Evolutionary conservation across 2,888 invertebrate genomes (phyloP), one percentile per base, ranked within the genome.

Genomic region (Lasiommata megera): DNA sequence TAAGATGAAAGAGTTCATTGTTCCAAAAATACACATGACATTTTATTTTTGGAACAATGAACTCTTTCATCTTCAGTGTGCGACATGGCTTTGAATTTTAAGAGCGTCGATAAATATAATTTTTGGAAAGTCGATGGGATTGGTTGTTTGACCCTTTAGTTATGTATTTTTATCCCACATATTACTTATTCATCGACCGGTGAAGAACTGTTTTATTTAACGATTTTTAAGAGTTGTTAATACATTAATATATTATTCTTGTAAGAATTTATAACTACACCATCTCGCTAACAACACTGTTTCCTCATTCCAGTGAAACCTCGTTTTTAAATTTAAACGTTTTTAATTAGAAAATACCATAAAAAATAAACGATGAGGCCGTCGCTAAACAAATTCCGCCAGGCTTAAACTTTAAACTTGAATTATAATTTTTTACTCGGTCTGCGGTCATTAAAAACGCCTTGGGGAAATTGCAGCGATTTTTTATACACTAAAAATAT

Each of bases 391-490:
- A 23, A 43, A 28, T 28, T 28, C 28, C 12, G 8, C 43, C 12
- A 23, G n/a, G 28, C 43, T 43, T 23, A 43, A 43, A 43, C 28
- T 28, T 28, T 43, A 43, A 43, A 12, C 43, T 43, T 28, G 14
- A 46, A 29, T 44, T 16, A 44, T 29, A 44, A 44, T 29, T 29
- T 44, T 29, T 44, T 29, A 44, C 29, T 29, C 29, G 16, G 44
- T 29, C 29, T 29, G 44, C 29, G 44, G 44, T 44, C 44, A 44
- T 9, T 9, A 31, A 31, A 37, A 46, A 46, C 14, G 11, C 9
- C 28, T 12, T 8, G 3, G 14, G 14, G 7, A 44, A 44, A 29
- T 44, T 44, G 29, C 29, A 28, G 2, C 1, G 9, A 8, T 23
- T 28, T n/a, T 23, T 6, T 6, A 6, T 6, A 37, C n/a, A 6